Evolutionary conservation across 2,888 invertebrate genomes (phyloP).

Genomic region (Drosophila recens): DNA sequence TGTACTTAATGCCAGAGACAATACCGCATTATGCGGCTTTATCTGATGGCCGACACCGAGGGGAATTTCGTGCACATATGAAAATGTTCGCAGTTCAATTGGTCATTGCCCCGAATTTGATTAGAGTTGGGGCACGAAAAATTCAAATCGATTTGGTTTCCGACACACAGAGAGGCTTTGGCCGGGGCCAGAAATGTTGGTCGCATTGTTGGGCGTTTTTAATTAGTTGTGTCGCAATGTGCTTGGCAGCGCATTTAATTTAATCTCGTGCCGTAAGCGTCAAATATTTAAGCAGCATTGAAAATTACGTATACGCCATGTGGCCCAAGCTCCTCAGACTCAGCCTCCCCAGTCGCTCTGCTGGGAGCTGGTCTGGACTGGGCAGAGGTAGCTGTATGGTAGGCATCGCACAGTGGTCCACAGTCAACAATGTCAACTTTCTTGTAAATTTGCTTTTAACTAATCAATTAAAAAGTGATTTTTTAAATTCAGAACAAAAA

Average conservation of each 20-base stretch:
- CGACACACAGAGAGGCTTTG: neutral
- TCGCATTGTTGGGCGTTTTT: conserved; percentile 68
- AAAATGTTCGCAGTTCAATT: conserved; percentile 28
- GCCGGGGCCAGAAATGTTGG: conserved; percentile 1
- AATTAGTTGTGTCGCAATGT: conserved; percentile 74
- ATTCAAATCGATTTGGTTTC: conserved; percentile 37
- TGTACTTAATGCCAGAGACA: conserved; percentile 55
- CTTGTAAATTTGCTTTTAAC: too few species aligned
- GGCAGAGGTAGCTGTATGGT: conserved; percentile 16
- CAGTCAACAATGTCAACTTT: too few species aligned
- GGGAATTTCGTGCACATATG: conserved; percentile 45
- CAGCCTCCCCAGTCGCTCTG: conserved; percentile 11
- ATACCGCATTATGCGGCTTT: conserved; percentile 67
- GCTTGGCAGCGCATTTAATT: conserved; percentile 69
- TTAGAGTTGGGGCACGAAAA: conserved; percentile 44
- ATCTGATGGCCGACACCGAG: conserved; percentile 28
- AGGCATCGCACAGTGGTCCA: conserved; percentile 28
- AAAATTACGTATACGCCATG: conserved; percentile 75
- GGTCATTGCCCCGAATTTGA: conserved; percentile 58
- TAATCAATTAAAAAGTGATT: too few species aligned
- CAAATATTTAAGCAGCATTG: conserved; percentile 75
- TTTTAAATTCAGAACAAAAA: too few species aligned
- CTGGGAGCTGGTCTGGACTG: conserved; percentile 18
- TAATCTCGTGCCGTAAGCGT: conserved; percentile 77
- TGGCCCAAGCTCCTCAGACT: conserved; percentile 45